Evolutionary conservation across 1,140 invertebrate genomes (phyloP).

Genomic region (Bombus ignitus): DNA sequence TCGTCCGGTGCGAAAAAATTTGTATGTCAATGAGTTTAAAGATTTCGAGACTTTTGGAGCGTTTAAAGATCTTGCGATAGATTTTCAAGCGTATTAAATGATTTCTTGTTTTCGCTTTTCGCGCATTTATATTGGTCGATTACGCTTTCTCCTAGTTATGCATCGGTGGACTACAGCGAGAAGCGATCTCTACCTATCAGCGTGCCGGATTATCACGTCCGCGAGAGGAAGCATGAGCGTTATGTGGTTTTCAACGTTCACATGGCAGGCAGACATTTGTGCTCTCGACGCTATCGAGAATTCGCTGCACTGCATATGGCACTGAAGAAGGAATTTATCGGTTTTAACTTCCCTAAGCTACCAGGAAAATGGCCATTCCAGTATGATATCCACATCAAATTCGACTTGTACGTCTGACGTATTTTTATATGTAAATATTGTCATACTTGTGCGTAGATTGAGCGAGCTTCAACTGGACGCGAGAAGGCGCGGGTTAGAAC

Average conservation of each 20-base stretch:
- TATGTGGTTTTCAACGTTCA: slow-evolving; percentile 99
- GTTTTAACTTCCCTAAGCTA: slow-evolving; percentile 98
- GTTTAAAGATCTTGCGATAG: no score
- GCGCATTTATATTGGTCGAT: not conserved
- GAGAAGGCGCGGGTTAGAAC: slow-evolving; percentile 95
- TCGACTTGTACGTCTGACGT: no score
- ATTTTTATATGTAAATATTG: no score
- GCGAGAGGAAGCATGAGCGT: slow-evolving; percentile 92
- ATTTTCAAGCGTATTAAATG: not conserved
- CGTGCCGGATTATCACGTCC: slow-evolving; percentile 95
- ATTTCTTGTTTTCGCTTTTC: not conserved
- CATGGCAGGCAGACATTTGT: slow-evolving; percentile 98
- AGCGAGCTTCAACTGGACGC: slow-evolving; percentile 98
- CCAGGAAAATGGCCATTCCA: slow-evolving; percentile 99
- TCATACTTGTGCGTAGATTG: slow-evolving; percentile 79
- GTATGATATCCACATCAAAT: slow-evolving; percentile 72
- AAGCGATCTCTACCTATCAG: slow-evolving; percentile 98
- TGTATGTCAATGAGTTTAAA: no score
- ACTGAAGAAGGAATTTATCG: slow-evolving; percentile 97
- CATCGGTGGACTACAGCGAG: slow-evolving; percentile 98
- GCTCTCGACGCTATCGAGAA: slow-evolving; percentile 97
- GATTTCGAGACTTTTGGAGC: no score
- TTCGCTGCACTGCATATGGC: slow-evolving; percentile 95
- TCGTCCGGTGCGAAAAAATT: no score
- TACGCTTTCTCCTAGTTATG: slow-evolving; percentile 85